A percentile compares a stretch with the other conserved stretches of the same genome.
Conservation (phyloP, 2,113 vertebrate genomes). For the Macquaria ambigua region DNA sequence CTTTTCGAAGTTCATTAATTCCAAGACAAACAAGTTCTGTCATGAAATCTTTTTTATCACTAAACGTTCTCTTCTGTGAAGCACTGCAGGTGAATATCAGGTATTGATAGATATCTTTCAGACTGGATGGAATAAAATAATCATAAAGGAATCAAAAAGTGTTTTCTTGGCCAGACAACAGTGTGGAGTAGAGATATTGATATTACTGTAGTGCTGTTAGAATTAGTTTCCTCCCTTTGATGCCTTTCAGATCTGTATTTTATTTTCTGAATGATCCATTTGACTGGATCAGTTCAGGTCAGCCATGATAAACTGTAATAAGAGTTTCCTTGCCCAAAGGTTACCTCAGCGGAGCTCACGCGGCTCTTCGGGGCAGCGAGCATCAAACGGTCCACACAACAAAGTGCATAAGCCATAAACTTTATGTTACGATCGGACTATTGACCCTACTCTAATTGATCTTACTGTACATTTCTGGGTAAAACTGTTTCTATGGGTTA, state of each 20-base stretch:
- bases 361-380: constrained; percentile 34
- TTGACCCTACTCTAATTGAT: background rate
- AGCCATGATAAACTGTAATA: constrained; percentile 47
- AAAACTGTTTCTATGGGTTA: background rate
- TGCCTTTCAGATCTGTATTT: constrained; percentile 62
- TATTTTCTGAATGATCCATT: constrained; percentile 62
- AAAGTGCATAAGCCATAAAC: background rate
- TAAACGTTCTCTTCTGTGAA: background rate
- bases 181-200: constrained; percentile 48
- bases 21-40: background rate
- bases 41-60: background rate
- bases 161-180: constrained; percentile 56
- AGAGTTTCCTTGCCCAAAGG: constrained; percentile 56
- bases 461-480: background rate
- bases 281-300: constrained; percentile 60
- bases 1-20: background rate
- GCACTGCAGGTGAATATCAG: background rate
- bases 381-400: background rate
- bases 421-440: background rate
- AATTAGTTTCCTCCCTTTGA: constrained; percentile 52
- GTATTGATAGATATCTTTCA: background rate
- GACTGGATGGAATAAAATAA: constrained; percentile 45
- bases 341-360: constrained; percentile 63
- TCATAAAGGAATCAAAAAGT: constrained; percentile 21
- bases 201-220: constrained; percentile 54